Percentiles rank a stretch among this genome's conserved stretches.
phyloP scores from a whole-genome alignment of 2,888 invertebrate genomes.

The Congeria kusceri region DNA sequence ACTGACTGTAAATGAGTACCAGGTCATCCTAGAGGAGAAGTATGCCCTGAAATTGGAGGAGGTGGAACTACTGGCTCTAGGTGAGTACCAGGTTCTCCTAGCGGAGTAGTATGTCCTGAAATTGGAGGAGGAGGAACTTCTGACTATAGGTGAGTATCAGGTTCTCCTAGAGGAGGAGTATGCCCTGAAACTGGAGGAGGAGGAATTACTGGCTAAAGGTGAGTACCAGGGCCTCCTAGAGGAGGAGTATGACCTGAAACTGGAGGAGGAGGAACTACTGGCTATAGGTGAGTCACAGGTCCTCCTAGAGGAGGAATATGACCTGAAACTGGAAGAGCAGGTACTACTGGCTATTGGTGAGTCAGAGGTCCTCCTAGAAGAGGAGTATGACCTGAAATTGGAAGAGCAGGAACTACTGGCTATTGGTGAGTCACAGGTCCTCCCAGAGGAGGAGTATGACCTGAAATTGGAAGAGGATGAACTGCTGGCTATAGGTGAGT shows the following conservation, averaged over 20 bases:
- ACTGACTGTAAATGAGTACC: conserved; percentile 57
- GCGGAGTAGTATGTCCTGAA: too few relatives aligned
- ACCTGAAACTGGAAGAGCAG: conserved; percentile 51
- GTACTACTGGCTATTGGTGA: background rate
- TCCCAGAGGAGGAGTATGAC: background rate
- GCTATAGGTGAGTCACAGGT: conserved; percentile 41
- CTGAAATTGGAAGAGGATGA: background rate
- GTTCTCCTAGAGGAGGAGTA: conserved; percentile 77
- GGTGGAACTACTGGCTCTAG: conserved; percentile 75
- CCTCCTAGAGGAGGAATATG: conserved; percentile 79
- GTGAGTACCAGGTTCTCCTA: conserved; percentile 37
- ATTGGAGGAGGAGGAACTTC: background rate
- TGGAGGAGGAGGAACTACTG: conserved; percentile 81
- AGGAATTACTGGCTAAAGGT: conserved; percentile 74
- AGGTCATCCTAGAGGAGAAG: conserved; percentile 76
- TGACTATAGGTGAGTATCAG: conserved; percentile 42
- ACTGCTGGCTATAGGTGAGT: background rate
- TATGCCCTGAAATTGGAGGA: conserved; percentile 78
- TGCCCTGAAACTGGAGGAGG: conserved; percentile 78
- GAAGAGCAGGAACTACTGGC: background rate
- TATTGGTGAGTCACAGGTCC: background rate
- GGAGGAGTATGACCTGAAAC: conserved; percentile 42
- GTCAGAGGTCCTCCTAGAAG: too few relatives aligned
- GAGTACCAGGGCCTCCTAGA: background rate
- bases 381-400: too few relatives aligned